phyloP scores from a whole-genome alignment of 1,140 invertebrate genomes.

The Drosophila funebris region DNA sequence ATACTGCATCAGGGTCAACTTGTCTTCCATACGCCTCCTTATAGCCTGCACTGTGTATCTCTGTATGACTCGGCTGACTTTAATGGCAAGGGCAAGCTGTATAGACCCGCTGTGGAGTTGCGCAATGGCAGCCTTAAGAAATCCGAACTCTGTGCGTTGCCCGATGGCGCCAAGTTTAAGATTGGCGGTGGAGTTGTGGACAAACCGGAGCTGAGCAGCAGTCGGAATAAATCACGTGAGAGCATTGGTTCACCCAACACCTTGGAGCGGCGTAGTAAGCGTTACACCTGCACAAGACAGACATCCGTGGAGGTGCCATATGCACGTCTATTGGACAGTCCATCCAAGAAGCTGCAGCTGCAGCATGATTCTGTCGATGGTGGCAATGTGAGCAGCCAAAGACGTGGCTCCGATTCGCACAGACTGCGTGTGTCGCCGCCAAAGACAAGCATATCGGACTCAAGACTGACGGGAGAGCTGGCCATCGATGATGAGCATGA shows the following conservation, averaged over 20 bases:
- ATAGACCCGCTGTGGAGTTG: conserved; percentile 62
- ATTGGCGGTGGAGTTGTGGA: conserved; percentile 66
- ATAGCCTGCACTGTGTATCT: conserved; percentile 91
- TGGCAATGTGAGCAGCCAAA: conserved; percentile 76
- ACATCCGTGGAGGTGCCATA: conserved; percentile 89
- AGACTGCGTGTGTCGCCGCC: conserved; percentile 83
- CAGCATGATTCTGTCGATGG: conserved; percentile 69
- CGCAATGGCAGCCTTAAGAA: conserved; percentile 79
- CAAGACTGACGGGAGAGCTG: conserved; percentile 89
- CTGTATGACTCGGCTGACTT: conserved; percentile 87
- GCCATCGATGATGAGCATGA: conserved; percentile 72
- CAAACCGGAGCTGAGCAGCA: conserved; percentile 66
- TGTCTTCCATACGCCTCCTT: conserved; percentile 95
- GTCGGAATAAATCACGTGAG: conserved; percentile 67
- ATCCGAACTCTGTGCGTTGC: conserved; percentile 59
- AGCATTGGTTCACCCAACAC: conserved; percentile 81
- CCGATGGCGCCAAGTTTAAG: conserved; percentile 72
- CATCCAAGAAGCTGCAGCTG: conserved; percentile 73
- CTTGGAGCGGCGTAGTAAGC: conserved; percentile 71
- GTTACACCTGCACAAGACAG: conserved; percentile 74
- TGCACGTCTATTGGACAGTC: conserved; percentile 89
- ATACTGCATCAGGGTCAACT: conserved; percentile 93
- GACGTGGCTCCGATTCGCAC: conserved; percentile 89
- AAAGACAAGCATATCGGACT: conserved; percentile 91
- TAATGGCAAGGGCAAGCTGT: conserved; percentile 76